Percentiles rank a stretch among this genome's conserved stretches.
phyloP scores from a whole-genome alignment of 2,113 vertebrate species.

The Alexandromys fortis region DNA sequence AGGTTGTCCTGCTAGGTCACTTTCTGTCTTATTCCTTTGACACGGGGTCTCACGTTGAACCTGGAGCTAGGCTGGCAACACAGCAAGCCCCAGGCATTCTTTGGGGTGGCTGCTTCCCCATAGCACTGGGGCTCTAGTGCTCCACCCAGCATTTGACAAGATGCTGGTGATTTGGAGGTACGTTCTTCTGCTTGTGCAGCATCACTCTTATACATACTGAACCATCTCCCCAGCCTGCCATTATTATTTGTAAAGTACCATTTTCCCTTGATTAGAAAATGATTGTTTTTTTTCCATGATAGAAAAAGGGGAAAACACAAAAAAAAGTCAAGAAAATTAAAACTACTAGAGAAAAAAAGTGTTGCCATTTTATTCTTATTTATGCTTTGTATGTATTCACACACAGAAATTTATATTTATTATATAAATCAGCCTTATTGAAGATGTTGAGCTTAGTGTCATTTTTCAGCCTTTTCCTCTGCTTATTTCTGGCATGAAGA shows the following conservation, averaged over 20 bases:
- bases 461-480: not conserved
- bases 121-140: not conserved
- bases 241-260: not conserved
- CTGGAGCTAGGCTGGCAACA: not conserved
- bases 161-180: too few relatives aligned
- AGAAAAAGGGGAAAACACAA: slow-evolving; percentile 10
- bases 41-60: not conserved
- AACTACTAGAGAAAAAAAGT: not conserved
- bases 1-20: not conserved
- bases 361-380: slow-evolving; percentile 11
- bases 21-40: not conserved
- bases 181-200: not conserved
- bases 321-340: slow-evolving; percentile 5
- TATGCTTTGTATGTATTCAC: not conserved
- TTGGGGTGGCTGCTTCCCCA: not conserved
- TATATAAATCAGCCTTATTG: not conserved
- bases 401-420: not conserved
- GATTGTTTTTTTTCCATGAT: not conserved
- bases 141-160: too few relatives aligned
- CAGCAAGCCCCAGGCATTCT: not conserved
- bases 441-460: not conserved
- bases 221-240: not conserved
- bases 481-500: not conserved
- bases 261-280: slow-evolving; percentile 20
- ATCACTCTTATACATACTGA: not conserved